Conservation (phyloP, 2,113 vertebrate genomes). For the Poeciliopsis retropinna region DNA sequence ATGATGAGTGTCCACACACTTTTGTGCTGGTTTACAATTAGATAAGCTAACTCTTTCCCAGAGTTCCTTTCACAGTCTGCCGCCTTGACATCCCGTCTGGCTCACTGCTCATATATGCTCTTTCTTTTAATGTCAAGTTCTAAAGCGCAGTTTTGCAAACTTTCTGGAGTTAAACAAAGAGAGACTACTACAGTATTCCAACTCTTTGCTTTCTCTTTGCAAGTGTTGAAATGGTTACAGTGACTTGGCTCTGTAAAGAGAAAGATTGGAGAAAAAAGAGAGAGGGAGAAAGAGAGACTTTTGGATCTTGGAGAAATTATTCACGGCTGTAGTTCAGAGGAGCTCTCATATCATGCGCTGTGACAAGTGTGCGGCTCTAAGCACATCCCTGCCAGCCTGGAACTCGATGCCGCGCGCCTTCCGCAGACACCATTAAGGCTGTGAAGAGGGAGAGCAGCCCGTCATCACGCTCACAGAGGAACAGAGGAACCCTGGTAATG, state of each 20-base stretch:
- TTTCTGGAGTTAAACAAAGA: constrained; percentile 78
- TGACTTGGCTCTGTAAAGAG: constrained; percentile 65
- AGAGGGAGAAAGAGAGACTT: constrained; percentile 47
- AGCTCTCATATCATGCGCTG: constrained; percentile 65
- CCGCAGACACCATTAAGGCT: constrained; percentile 74
- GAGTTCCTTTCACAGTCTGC: constrained; percentile 46
- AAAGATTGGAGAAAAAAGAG: constrained; percentile 27
- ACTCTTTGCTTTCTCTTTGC: constrained; percentile 69
- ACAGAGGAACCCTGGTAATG: constrained; percentile 46
- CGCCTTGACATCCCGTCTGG: constrained; percentile 27
- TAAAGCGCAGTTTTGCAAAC: constrained; percentile 68
- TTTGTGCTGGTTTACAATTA: constrained; percentile 61
- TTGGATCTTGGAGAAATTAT: constrained; percentile 75
- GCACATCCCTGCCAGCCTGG: constrained; percentile 66
- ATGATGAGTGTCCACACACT: constrained; percentile 69
- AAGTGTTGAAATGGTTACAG: constrained; percentile 76
- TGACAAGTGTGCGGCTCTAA: constrained; percentile 73
- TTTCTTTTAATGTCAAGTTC: constrained; percentile 68
- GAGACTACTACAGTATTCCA: constrained; percentile 56
- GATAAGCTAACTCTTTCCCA: constrained; percentile 56
- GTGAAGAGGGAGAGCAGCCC: constrained; percentile 55
- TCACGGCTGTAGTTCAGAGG: constrained; percentile 75
- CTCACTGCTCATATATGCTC: constrained; percentile 51
- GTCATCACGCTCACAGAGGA: constrained; percentile 53
- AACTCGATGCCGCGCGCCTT: constrained; percentile 48